Base-by-base conservation (phyloP, 1,140 invertebrate genomes). In the Procambarus virginalis region DNA sequence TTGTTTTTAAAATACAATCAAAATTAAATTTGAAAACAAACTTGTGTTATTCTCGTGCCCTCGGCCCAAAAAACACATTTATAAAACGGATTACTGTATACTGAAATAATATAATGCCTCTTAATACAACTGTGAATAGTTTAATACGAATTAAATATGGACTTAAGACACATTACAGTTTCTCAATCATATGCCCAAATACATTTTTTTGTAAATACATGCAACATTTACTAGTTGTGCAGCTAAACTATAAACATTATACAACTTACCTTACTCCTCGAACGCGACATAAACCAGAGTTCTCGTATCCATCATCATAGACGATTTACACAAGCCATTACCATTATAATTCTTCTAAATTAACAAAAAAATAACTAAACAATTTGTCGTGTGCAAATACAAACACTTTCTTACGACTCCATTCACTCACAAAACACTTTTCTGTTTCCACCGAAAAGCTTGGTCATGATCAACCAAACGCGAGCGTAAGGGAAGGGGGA, bases 371-470 rank as follows among this genome's bases (percentile, higher is more conserved):
- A 85, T 85, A 75, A 49, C 48, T 46, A 84, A 34, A 34, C 34
- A 34, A 34, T 34, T 34, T 34, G 34, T 34, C 58, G 70, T 85
- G 49, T 77, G 73, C 46, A 85, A 85, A 46, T 55, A 51, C 34
- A 51, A 75, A 85, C 84, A 77, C 84, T 77, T 84, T 75, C n/a
- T 20, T 46, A 85, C 55, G 64, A 49, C 70, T 70, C 17, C 46
- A 84, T 77, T 85, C 84, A 85, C 84, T 77, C 84, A 77, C 75
- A 85, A 49, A 85, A 55, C 84, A 85, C 84, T 85, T 70, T 83
- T 58, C 48, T 46, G 49, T 51, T 85, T 85, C 84, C 45, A 58
- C 17, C 10, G 49, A 46, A 58, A 85, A 85, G 51, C 48, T 58
- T 55, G 48, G 84, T 77, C 70, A 77, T 55, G 64, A 85, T 85